phyloP scores from a whole-genome alignment of 2,888 invertebrate species.

The Salticus scenicus region DNA sequence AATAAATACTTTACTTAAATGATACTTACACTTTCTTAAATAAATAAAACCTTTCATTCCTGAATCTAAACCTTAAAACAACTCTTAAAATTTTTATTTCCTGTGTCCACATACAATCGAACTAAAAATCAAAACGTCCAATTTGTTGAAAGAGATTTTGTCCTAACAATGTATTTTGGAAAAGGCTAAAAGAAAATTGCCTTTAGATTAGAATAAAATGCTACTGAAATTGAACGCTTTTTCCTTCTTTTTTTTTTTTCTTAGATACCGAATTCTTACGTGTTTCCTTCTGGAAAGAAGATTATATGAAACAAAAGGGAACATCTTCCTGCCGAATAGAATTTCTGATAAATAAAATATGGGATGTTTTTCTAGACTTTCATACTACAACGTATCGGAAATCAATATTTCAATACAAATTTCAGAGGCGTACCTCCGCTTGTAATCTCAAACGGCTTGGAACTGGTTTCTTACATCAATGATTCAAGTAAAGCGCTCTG shows the following conservation, averaged over 20 bases:
- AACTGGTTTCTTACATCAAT: not conserved
- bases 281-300: not conserved
- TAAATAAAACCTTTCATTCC: too few species aligned
- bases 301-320: not conserved
- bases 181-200: not conserved
- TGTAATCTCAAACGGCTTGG: not conserved
- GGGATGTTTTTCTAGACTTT: not conserved
- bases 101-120: not conserved
- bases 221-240: not conserved
- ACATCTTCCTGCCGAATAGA: not conserved
- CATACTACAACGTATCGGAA: not conserved
- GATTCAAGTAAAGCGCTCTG: not conserved
- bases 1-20: too few species aligned
- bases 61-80: too few species aligned
- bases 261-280: too few species aligned
- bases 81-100: too few species aligned
- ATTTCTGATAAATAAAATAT: slow-evolving; percentile 3
- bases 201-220: slow-evolving; percentile 12
- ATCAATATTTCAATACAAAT: not conserved
- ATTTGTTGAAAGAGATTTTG: slow-evolving; percentile 3
- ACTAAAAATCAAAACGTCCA: not conserved
- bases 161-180: not conserved
- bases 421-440: not conserved
- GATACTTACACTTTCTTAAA: too few species aligned
- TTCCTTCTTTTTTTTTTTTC: not conserved